These are phyloP conservation scores for Pantala flavescens DNA, from an alignment of 1,140 invertebrate species.

Conservation along the genomic window DNA sequence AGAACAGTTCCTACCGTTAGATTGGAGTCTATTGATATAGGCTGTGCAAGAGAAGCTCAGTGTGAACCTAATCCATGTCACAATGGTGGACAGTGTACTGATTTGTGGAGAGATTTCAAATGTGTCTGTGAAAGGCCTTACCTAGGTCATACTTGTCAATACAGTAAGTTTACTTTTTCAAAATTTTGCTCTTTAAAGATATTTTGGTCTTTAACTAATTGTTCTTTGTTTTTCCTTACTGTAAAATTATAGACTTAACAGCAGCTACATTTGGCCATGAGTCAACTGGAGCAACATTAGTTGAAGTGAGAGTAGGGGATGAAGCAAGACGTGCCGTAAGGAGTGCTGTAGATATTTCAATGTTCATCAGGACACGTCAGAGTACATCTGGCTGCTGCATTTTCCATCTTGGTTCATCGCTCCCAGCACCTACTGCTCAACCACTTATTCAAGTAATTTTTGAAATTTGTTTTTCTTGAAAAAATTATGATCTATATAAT, in stretches of 20 bases:
- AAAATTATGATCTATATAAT: too few relatives aligned
- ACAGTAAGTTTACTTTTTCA: constrained; percentile 48
- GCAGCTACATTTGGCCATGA: constrained; percentile 86
- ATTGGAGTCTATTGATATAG: constrained; percentile 47
- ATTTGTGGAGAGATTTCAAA: constrained; percentile 76
- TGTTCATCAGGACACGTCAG: constrained; percentile 82
- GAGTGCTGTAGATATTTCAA: constrained; percentile 76
- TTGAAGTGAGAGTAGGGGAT: constrained; percentile 56
- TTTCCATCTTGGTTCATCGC: constrained; percentile 71
- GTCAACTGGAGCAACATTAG: constrained; percentile 58
- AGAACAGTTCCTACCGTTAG: constrained; percentile 30
- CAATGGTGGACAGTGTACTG: constrained; percentile 74
- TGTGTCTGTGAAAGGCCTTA: constrained; percentile 80
- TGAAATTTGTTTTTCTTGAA: not conserved
- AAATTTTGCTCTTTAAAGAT: not conserved
- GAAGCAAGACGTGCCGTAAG: constrained; percentile 55
- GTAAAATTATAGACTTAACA: constrained; percentile 51
- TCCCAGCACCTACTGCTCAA: constrained; percentile 18
- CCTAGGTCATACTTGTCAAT: constrained; percentile 74
- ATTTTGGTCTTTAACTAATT: not conserved
- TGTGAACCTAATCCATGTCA: constrained; percentile 78
- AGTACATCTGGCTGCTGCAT: constrained; percentile 54
- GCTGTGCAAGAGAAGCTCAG: constrained; percentile 67
- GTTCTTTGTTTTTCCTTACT: not conserved
- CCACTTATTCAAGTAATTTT: not conserved